These are phyloP conservation scores for Spilarctia lutea DNA, from an alignment of 2,888 invertebrate species.

Conservation along the genomic window DNA sequence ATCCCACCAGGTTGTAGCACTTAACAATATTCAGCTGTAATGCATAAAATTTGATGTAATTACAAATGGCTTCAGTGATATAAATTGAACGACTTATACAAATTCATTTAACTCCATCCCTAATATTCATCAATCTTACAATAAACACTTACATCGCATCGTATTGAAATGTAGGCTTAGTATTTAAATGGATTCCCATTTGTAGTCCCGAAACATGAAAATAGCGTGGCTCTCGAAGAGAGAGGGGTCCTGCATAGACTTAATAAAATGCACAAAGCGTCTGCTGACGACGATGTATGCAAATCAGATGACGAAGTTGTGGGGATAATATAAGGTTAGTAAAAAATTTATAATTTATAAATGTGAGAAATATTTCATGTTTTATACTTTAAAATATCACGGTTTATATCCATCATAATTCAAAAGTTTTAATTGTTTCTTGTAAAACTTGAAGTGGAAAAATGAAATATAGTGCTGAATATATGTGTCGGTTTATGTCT, in stretches of 20 bases:
- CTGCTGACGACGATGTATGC: slow-evolving; percentile 60
- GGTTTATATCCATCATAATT: background rate
- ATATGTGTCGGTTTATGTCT: background rate
- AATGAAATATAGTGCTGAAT: background rate
- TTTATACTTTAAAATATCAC: background rate
- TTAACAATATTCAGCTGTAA: background rate
- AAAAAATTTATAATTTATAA: background rate
- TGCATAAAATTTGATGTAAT: background rate
- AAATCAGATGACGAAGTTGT: slow-evolving; percentile 47
- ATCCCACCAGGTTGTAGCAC: background rate
- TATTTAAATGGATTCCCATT: slow-evolving; percentile 87
- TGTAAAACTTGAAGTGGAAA: background rate
- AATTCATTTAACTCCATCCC: slow-evolving; percentile 18
- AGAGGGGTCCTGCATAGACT: slow-evolving; percentile 76
- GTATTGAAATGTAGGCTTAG: slow-evolving; percentile 84
- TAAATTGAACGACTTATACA: slow-evolving; percentile 7
- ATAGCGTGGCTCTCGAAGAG: slow-evolving; percentile 86
- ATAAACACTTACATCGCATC: slow-evolving; percentile 71
- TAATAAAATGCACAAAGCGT: slow-evolving; percentile 67
- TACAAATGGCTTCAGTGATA: slow-evolving; percentile 1
- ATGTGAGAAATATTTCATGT: background rate
- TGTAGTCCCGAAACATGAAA: slow-evolving; percentile 86
- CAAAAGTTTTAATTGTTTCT: background rate
- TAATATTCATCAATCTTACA: slow-evolving; percentile 56
- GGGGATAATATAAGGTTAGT: slow-evolving; percentile 1